A percentile compares a stretch with the other conserved stretches of the same genome.
These are phyloP conservation scores for Clostera curtula DNA, from an alignment of 2,888 invertebrate species.

Conservation along the genomic window DNA sequence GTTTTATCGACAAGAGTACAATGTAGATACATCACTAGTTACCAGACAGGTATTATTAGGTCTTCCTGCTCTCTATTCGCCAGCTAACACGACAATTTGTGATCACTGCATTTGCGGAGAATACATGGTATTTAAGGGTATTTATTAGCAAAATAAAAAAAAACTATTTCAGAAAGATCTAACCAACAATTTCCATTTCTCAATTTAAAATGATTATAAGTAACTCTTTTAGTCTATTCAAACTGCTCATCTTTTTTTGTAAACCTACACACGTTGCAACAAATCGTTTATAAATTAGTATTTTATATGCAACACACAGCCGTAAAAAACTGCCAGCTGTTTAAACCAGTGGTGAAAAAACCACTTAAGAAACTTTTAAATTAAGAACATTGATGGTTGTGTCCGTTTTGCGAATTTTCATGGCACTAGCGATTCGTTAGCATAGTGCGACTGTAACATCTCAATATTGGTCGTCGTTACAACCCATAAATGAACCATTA, in stretches of 20 bases:
- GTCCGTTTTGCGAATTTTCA: no score
- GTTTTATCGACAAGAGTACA: slow-evolving; percentile 28
- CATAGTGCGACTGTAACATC: no score
- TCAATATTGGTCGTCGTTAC: no score
- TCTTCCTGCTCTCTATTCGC: slow-evolving; percentile 64
- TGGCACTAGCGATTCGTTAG: no score
- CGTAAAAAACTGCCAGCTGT: slow-evolving; percentile 16
- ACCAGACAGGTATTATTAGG: slow-evolving; percentile 68
- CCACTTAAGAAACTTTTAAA: slow-evolving; percentile 2
- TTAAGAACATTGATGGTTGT: no score
- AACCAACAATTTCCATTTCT: no score
- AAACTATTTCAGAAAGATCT: slow-evolving; percentile 15
- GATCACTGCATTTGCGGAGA: slow-evolving; percentile 18
- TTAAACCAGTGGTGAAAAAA: slow-evolving; percentile 7
- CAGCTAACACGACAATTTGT: slow-evolving; percentile 48
- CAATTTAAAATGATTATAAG: no score
- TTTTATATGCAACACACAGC: slow-evolving; percentile 25
- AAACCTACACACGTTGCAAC: slow-evolving; percentile 23
- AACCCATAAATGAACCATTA: no score
- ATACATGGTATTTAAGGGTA: slow-evolving; percentile 18
- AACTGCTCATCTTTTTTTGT: no score
- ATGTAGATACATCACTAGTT: slow-evolving; percentile 40
- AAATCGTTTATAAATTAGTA: slow-evolving; percentile 28
- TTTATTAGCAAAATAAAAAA: slow-evolving; percentile 23
- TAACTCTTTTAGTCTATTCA: no score